A percentile compares a stretch with the other conserved stretches of the same genome.
Conservation (phyloP, 2,888 invertebrate genomes). For the Pachycephus smyrnensis region DNA sequence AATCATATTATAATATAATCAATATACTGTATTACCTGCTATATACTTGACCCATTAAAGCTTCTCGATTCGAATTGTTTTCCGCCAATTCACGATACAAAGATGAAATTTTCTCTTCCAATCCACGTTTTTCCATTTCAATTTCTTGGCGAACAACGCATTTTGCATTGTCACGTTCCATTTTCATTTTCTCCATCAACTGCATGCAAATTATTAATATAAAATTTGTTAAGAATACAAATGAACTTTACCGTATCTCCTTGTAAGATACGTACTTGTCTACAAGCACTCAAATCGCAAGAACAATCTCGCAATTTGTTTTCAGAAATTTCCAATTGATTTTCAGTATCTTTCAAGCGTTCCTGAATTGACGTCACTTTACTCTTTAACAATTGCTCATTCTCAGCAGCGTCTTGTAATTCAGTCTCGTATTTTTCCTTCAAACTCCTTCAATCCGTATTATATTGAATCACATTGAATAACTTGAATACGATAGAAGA, state of each 20-base stretch:
- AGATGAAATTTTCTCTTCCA: constrained; percentile 69
- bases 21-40: constrained; percentile 72
- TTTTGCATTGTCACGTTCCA: constrained; percentile 72
- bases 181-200: constrained; percentile 69
- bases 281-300: constrained; percentile 74
- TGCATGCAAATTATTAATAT: constrained; percentile 39
- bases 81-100: constrained; percentile 70
- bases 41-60: constrained; percentile 83
- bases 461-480: constrained; percentile 1
- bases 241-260: constrained; percentile 9
- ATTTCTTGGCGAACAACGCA: constrained; percentile 75
- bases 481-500: neutral
- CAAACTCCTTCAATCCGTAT: constrained; percentile 70
- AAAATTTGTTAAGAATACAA: constrained; percentile 7
- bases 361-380: constrained; percentile 77
- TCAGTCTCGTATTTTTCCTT: constrained; percentile 84
- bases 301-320: constrained; percentile 76
- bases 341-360: constrained; percentile 76
- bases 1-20: neutral
- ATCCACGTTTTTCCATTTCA: constrained; percentile 72
- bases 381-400: constrained; percentile 75
- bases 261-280: constrained; percentile 69
- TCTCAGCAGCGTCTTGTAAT: constrained; percentile 75
- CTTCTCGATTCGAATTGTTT: constrained; percentile 75
- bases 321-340: constrained; percentile 71